phyloP scores from a whole-genome alignment of 2,888 invertebrate genomes.

The Brenthis ino region DNA sequence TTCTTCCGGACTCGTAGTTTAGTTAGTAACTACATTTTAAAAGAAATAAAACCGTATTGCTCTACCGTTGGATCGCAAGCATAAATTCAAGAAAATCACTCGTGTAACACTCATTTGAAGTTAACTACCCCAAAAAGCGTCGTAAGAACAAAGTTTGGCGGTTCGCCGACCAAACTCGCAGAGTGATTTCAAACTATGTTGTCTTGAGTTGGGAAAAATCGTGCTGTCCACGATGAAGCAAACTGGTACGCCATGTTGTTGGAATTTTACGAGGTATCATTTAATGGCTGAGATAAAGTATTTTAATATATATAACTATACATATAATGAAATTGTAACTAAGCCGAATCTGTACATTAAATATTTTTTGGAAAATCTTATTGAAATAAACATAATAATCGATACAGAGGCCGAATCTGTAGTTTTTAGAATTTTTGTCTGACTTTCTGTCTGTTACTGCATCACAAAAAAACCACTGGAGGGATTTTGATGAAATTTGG shows the following conservation, averaged over 20 bases:
- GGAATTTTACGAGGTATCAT: background rate
- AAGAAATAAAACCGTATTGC: slow-evolving; percentile 44
- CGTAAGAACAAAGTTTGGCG: slow-evolving; percentile 58
- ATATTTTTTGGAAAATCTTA: too few relatives aligned
- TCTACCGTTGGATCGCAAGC: slow-evolving; percentile 38
- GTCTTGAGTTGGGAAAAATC: slow-evolving; percentile 41
- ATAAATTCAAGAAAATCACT: slow-evolving; percentile 60
- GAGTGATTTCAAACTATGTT: slow-evolving; percentile 47
- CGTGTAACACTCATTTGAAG: slow-evolving; percentile 61
- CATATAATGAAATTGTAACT: too few relatives aligned
- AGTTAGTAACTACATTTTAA: slow-evolving; percentile 31
- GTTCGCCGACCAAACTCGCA: slow-evolving; percentile 47
- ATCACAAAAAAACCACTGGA: too few relatives aligned
- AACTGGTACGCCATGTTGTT: background rate
- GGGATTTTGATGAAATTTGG: too few relatives aligned
- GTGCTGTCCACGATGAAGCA: background rate
- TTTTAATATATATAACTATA: too few relatives aligned
- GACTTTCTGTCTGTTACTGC: too few relatives aligned
- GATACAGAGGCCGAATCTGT: too few relatives aligned
- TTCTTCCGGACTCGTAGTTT: slow-evolving; percentile 6
- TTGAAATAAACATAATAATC: too few relatives aligned
- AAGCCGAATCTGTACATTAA: too few relatives aligned
- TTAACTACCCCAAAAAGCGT: slow-evolving; percentile 60
- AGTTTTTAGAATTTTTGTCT: too few relatives aligned
- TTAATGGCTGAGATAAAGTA: background rate